phyloP scores from a whole-genome alignment of 2,113 vertebrate species.

The Labeo catla region DNA sequence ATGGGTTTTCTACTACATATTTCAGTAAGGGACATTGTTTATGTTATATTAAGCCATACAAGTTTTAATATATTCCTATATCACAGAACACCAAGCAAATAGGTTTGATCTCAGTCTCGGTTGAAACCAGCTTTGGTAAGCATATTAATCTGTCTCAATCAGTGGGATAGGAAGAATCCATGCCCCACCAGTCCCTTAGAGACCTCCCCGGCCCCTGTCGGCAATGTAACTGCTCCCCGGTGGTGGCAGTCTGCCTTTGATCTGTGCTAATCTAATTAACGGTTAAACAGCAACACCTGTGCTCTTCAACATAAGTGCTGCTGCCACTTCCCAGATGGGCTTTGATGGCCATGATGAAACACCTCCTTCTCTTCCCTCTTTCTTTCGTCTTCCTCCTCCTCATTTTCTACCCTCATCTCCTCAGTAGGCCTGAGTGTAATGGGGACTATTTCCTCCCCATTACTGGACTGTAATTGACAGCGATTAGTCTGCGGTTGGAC shows the following conservation, averaged over 20 bases:
- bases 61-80: background rate
- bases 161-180: slow-evolving; percentile 60
- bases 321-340: slow-evolving; percentile 72
- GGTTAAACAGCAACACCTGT: slow-evolving; percentile 80
- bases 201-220: slow-evolving; percentile 58
- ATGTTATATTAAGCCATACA: too few relatives aligned
- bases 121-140: slow-evolving; percentile 31
- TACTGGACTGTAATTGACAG: slow-evolving; percentile 73
- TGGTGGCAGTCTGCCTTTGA: slow-evolving; percentile 70
- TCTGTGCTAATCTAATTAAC: slow-evolving; percentile 79
- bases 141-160: slow-evolving; percentile 64
- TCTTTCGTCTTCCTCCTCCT: slow-evolving; percentile 36
- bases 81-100: background rate
- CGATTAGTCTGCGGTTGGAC: slow-evolving; percentile 73
- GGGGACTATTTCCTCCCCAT: slow-evolving; percentile 64
- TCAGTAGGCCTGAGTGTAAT: slow-evolving; percentile 56
- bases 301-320: slow-evolving; percentile 64
- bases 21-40: too few relatives aligned
- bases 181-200: slow-evolving; percentile 58
- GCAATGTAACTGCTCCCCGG: slow-evolving; percentile 20
- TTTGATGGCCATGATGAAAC: slow-evolving; percentile 72
- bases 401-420: slow-evolving; percentile 27
- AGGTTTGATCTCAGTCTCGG: slow-evolving; percentile 6
- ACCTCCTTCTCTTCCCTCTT: slow-evolving; percentile 48
- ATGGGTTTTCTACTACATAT: too few relatives aligned